These are phyloP conservation scores for Pemphredon lugubris DNA, from an alignment of 2,888 invertebrate species.

Conservation along the genomic window DNA sequence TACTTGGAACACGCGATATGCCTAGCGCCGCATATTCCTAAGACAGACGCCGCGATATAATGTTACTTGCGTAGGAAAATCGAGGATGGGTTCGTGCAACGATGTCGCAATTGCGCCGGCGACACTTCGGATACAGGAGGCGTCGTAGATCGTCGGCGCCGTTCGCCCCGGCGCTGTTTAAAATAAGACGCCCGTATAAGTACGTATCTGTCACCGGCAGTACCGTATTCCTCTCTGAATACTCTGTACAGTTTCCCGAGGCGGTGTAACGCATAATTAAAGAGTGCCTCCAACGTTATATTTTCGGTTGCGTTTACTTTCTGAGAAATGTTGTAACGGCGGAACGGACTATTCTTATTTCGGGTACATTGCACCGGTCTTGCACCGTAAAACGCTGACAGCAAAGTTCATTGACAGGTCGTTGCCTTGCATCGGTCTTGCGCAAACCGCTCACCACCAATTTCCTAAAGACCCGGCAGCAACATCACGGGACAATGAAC, in stretches of 20 bases:
- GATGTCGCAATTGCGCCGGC: constrained; percentile 51
- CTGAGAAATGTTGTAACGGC: too few species aligned
- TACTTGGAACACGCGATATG: constrained; percentile 6
- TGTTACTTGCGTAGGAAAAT: constrained; percentile 32
- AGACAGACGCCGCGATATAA: constrained; percentile 34
- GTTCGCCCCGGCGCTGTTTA: constrained; percentile 25
- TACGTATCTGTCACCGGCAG: constrained; percentile 25
- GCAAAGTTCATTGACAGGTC: too few species aligned
- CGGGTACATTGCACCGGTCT: too few species aligned
- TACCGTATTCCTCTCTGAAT: constrained; percentile 14
- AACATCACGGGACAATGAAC: too few species aligned
- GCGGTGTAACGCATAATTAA: constrained; percentile 4
- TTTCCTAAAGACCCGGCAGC: too few species aligned
- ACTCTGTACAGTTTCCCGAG: constrained; percentile 44
- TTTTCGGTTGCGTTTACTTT: too few species aligned
- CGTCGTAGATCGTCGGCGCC: constrained; percentile 48
- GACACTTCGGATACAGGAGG: constrained; percentile 44
- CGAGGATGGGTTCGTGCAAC: constrained; percentile 32
- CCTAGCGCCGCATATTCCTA: constrained; percentile 1
- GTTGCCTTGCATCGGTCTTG: too few species aligned
- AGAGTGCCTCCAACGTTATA: constrained; percentile 17
- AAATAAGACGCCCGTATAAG: constrained; percentile 48
- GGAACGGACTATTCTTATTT: too few species aligned
- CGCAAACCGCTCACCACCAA: too few species aligned
- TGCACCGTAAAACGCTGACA: too few species aligned